Evolutionary conservation across 2,113 vertebrate genomes (phyloP), one percentile per base, ranked within the genome.

Genomic region (Neogobius melanostomus): DNA sequence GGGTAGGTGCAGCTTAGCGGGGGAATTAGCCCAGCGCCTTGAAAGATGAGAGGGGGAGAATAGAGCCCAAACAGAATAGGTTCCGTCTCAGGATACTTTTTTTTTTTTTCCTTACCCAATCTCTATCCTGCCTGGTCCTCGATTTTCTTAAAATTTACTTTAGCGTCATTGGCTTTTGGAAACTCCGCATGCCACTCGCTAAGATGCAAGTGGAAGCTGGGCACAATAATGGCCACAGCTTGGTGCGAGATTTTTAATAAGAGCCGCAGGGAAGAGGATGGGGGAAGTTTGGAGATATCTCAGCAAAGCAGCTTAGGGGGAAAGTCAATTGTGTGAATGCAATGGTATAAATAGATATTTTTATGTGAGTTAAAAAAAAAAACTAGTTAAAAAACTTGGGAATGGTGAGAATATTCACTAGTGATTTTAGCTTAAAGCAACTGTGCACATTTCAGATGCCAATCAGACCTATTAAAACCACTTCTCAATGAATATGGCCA

Each of bases 1-100:
- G 15, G 84, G 82, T 83, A 76, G 79, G 70, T 79, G 75, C 80
- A 76, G 82, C 85, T 89, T 83, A 86, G 80, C 46, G 43, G 67
- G 75, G 77, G 82, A 85, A 85, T 87, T 85, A 86, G 80, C 56
- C 68, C 15, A 73, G 79, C 59, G 66, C 71, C 75, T 81, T 83
- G 79, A 86, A 83, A 86, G 79, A 72, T 74, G 72, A 83, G 80
- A 79, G 56, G 68, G 28, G 64, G 52, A 71, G 62, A 76, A 62
- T 71, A 64, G 68, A 71, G 52, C 47, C 42, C 12, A 42, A 78
- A 81, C 66, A 74, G 64, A 77, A 70, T 21, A 56, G 71, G 46
- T 17, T 63, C 44, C 49, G 42, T 70, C 71, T 69, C 57, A 62
- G 16, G 10, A 11, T 77, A 17, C 28, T 36, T 73, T 46, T 45